Base-by-base conservation (phyloP, 1,140 invertebrate species). In the Polypedilum pembai region DNA sequence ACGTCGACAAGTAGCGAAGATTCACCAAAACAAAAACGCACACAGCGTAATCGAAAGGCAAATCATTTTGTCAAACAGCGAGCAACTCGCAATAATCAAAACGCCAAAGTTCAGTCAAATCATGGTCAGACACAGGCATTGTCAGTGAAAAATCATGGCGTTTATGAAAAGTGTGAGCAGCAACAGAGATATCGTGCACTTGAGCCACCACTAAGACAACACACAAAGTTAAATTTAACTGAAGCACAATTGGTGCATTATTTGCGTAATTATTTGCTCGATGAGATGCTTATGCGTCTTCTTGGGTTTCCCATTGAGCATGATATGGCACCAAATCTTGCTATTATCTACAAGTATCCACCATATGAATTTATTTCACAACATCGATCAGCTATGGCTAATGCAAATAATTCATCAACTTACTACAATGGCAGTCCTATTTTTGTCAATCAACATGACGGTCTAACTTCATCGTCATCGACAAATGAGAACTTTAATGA, bases 281-380 rank as follows among this genome's bases (percentile, higher is more conserved):
- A 85, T 2, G 83, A 84, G 1, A 85, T 89, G 40, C 85, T 92
- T 74, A 83, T 94, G 75, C 82, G 86, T 15, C 83, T 87, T 5
- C 85, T 92, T 75, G 92, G 92, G 0, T 95, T 88, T 80, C 94
- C 93, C 0, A 79, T 91, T 0, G 86, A 89, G 41, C 85, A 87
- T 74, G 84, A 84, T 8, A 80, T 85, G 0, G 85, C 86, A 41
- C 85, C 87, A 1, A 86, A 86, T 1, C 83, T 83, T 76, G 89
- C 87, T 0, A 84, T 90, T 45, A 86, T 92, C 56, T 89, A 86
- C 78, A 86, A 88, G 74, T 84, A 83, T 75, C 83, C 85, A 72
- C 83, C 83, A 76, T 81, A 77, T 73, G 79, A 80, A 3, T 73
- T 73, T 20, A 75, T 63, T 73, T 75, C 74, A 15, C 66, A 75